Conservation (phyloP, 2,797 vertebrate species). For the Pseudochirops cupreus region DNA sequence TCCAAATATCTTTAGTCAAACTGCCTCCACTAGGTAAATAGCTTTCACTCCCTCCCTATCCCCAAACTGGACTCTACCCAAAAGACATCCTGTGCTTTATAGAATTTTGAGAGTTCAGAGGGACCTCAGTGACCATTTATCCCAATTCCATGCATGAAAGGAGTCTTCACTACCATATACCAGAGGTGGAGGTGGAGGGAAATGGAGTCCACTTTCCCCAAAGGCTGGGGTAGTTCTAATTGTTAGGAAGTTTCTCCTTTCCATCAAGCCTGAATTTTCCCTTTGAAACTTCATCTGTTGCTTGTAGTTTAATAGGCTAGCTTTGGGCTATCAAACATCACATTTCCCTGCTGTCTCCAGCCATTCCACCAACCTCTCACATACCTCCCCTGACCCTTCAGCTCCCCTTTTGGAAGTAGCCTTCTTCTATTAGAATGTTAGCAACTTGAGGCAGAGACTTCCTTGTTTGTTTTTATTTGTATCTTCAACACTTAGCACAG, state of each 20-base stretch:
- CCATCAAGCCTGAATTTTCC: neutral
- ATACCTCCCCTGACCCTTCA: neutral
- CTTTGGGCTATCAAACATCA: neutral
- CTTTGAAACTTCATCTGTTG: neutral
- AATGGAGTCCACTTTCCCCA: neutral
- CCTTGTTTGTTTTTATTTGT: neutral
- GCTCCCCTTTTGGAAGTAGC: neutral
- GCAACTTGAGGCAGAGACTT: neutral
- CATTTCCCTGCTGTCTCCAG: neutral
- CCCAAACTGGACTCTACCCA: neutral
- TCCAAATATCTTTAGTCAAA: neutral
- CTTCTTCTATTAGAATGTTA: neutral
- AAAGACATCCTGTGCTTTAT: neutral
- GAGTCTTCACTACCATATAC: neutral
- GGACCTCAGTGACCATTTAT: neutral
- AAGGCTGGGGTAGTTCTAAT: neutral
- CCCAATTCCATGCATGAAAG: neutral
- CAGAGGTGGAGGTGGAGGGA: no score
- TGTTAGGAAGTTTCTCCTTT: neutral
- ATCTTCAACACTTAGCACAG: neutral
- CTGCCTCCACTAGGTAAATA: neutral
- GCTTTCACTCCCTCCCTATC: neutral
- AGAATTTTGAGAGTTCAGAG: neutral
- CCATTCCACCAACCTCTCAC: neutral
- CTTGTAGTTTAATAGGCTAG: neutral